These are phyloP conservation scores for Astreopora myriophthalma DNA, from an alignment of 64 coral and sea anemone genomes.

Conservation along the genomic window DNA sequence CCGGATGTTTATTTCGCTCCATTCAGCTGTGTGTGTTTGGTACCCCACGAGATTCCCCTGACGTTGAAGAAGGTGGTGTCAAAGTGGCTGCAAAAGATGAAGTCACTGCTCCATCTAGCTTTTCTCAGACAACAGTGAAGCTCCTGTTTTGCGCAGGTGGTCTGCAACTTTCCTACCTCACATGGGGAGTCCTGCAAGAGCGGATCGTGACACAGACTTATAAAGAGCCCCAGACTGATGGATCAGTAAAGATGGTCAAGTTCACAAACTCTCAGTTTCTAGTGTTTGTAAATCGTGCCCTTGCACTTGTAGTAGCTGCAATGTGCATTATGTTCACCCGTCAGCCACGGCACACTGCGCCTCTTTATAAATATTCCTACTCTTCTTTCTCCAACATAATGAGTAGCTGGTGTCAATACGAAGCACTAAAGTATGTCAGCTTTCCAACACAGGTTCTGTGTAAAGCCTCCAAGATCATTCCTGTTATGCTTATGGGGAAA, in stretches of 20 bases:
- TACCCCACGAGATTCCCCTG: slow-evolving; percentile 21
- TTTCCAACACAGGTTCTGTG: slow-evolving; percentile 94
- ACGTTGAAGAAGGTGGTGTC: slow-evolving; percentile 61
- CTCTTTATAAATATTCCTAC: slow-evolving; percentile 91
- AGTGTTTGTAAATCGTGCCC: slow-evolving; percentile 86
- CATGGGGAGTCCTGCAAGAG: slow-evolving; percentile 97
- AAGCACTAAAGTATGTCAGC: slow-evolving; percentile 95
- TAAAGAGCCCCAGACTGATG: slow-evolving; percentile 68
- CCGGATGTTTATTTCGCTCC: slow-evolving; percentile 50
- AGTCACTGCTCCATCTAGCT: not conserved
- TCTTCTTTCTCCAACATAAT: slow-evolving; percentile 97
- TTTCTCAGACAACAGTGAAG: slow-evolving; percentile 53
- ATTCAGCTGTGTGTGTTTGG: slow-evolving; percentile 79
- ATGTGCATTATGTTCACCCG: slow-evolving; percentile 66
- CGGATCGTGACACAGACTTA: slow-evolving; percentile 89
- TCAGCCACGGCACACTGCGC: slow-evolving; percentile 93
- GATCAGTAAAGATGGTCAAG: slow-evolving; percentile 59
- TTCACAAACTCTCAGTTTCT: slow-evolving; percentile 95
- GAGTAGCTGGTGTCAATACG: slow-evolving; percentile 99
- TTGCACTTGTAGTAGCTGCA: slow-evolving; percentile 76
- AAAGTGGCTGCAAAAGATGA: slow-evolving; percentile 9
- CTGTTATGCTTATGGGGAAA: slow-evolving; percentile 99
- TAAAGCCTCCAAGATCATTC: slow-evolving; percentile 98
- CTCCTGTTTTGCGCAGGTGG: slow-evolving; percentile 59
- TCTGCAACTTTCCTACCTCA: slow-evolving; percentile 80